phyloP scores from a whole-genome alignment of 2,888 invertebrate species.

The Archips xylosteana region DNA sequence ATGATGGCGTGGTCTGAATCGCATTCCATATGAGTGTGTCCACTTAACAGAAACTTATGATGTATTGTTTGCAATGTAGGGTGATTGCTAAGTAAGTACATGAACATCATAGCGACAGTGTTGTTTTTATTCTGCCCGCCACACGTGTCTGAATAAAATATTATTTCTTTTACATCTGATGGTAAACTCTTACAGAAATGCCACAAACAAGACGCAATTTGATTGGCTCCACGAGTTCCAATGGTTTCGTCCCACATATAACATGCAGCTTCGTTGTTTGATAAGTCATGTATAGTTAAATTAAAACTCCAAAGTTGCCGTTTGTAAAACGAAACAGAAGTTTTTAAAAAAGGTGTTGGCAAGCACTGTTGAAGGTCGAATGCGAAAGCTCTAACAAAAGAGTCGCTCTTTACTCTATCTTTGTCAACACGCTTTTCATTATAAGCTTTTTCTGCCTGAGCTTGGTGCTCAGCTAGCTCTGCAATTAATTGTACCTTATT shows the following conservation, averaged over 20 bases:
- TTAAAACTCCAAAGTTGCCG: constrained; percentile 46
- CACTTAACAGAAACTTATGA: constrained; percentile 48
- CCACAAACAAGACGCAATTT: constrained; percentile 51
- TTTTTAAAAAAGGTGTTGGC: constrained; percentile 44
- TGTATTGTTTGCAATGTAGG: constrained; percentile 43
- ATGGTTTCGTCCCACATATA: constrained; percentile 48
- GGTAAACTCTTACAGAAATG: constrained; percentile 43
- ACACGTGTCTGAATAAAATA: constrained; percentile 47
- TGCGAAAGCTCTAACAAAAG: constrained; percentile 34
- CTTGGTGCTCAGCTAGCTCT: constrained; percentile 26
- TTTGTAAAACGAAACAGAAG: constrained; percentile 44
- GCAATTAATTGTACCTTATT: neutral
- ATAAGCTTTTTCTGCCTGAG: constrained; percentile 40
- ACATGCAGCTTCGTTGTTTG: constrained; percentile 41
- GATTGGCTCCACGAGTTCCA: constrained; percentile 49
- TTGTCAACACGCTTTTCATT: constrained; percentile 38
- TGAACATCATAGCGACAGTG: constrained; percentile 40
- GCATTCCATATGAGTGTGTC: constrained; percentile 45
- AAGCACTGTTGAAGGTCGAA: constrained; percentile 46
- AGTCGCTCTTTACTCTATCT: constrained; percentile 21
- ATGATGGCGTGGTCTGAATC: constrained; percentile 44
- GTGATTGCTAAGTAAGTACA: constrained; percentile 23
- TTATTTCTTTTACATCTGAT: constrained; percentile 40
- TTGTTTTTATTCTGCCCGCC: constrained; percentile 47
- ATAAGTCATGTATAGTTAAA: constrained; percentile 44